phyloP scores from a whole-genome alignment of 2,888 invertebrate species.

The Tetrapedia diversipes region DNA sequence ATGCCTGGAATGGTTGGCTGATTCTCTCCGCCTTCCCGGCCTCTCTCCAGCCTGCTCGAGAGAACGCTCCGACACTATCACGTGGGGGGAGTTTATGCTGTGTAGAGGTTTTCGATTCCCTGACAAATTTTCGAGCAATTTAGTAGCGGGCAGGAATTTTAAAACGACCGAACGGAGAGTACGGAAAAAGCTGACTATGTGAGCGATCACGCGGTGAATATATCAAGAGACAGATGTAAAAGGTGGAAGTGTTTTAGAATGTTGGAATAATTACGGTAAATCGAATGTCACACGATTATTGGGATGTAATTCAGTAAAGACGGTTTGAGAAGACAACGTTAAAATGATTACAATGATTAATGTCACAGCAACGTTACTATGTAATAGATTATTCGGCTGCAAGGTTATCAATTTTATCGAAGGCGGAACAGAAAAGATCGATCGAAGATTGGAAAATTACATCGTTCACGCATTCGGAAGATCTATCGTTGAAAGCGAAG shows the following conservation, averaged over 20 bases:
- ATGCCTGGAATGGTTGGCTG: conserved; percentile 71
- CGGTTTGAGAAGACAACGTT: no score
- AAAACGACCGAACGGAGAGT: not conserved
- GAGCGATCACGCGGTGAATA: not conserved
- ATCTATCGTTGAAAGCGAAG: no score
- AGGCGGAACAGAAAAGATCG: no score
- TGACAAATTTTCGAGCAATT: conserved; percentile 16
- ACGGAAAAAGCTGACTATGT: not conserved
- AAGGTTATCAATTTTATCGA: no score
- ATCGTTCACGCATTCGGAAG: no score
- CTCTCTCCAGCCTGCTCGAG: conserved; percentile 12
- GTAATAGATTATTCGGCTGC: no score
- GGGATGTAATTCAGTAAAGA: no score
- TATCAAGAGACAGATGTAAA: no score
- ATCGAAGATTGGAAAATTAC: no score
- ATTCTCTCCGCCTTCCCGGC: conserved; percentile 46
- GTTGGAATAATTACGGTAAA: not conserved
- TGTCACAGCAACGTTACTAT: no score
- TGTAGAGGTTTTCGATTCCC: conserved; percentile 7
- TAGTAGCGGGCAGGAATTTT: not conserved
- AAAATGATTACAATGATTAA: no score
- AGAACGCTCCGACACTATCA: conserved; percentile 36
- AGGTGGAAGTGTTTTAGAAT: no score
- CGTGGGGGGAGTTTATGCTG: conserved; percentile 10
- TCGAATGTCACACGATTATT: not conserved